phyloP scores from a whole-genome alignment of 2,797 vertebrate genomes.

The Hyperoplus lanceolatus region DNA sequence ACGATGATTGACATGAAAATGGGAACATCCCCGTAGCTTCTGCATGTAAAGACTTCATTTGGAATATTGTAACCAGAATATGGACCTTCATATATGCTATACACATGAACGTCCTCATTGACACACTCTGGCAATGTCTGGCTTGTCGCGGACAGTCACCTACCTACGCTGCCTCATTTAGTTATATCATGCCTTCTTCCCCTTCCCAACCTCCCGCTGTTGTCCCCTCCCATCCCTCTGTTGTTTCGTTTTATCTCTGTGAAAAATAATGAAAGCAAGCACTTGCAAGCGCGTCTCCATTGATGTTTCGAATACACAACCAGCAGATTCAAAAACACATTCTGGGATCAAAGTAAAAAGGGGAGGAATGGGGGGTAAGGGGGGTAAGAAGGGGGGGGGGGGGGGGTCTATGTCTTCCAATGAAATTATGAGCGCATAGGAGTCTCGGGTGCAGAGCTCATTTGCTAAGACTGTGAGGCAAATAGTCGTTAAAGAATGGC shows the following conservation, averaged over 20 bases:
- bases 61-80: no score
- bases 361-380: conserved; percentile 22
- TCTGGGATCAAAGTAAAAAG: conserved; percentile 93
- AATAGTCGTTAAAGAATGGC: conserved; percentile 88
- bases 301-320: conserved; percentile 95
- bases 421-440: conserved; percentile 88
- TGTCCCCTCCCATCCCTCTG: conserved; percentile 76
- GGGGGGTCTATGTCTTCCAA: conserved; percentile 83
- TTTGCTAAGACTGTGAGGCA: conserved; percentile 90
- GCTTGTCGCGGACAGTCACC: conserved; percentile 77
- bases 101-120: conserved; percentile 13
- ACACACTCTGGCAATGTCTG: conserved; percentile 81
- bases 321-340: conserved; percentile 92
- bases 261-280: conserved; percentile 96
- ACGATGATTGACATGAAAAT: no score
- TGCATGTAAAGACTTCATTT: no score
- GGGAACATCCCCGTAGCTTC: no score
- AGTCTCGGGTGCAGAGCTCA: conserved; percentile 87
- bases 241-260: conserved; percentile 90
- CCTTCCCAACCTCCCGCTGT: neutral
- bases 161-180: conserved; percentile 62
- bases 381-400: neutral
- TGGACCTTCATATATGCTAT: no score
- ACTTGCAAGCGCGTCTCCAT: conserved; percentile 90
- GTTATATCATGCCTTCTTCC: conserved; percentile 36